Base-by-base conservation (phyloP, 1,140 invertebrate genomes). In the Eubasilissa regina region DNA sequence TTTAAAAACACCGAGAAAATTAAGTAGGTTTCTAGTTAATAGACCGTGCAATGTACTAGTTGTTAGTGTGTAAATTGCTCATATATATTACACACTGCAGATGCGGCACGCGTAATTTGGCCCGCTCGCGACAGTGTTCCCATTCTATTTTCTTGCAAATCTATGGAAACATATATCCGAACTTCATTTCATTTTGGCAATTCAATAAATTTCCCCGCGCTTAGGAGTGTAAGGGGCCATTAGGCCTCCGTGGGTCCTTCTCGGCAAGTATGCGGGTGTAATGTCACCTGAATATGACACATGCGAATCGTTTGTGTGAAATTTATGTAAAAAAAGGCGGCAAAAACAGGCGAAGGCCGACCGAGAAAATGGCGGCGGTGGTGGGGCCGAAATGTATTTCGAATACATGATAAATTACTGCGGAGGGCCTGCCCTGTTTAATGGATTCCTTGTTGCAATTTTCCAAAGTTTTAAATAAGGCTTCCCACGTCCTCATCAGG, bases 281-380 rank as follows among this genome's bases (percentile, higher is more conserved):
- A 82, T 79, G 81, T 82, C 81, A 82, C 81, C 81, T 82, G 81
- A 79, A 82, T 77, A 82, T 82, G 81, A 82, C 81, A 82, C 78
- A 79, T 77, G 77, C 81, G 78, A 82, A 82, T 82, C 78, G 77
- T 82, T 82, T 79, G 81, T 74, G 55, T 35, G 47, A 66, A 82
- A 82, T 82, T 82, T 82, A 82, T 82, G 75, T 82, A 79, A 77
- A 82, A 82, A 79, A 81, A 74, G 78, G 81, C 53, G 48, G 56
- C 44, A 75, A 78, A 81, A 81, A 81, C 75, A 74, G 73, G 66
- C 76, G 53, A 66, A 25, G 74, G 74, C 44, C 78, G 35, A 72
- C 17, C 35, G 77, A 25, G 70, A 66, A 80, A 70, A 72, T 66
- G 66, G 25, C 79, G 55, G 43, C 68, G 64, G 25, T 35, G 77